Base-by-base conservation (phyloP, 2,888 invertebrate species). In the Ichneumoninae sp. region DNA sequence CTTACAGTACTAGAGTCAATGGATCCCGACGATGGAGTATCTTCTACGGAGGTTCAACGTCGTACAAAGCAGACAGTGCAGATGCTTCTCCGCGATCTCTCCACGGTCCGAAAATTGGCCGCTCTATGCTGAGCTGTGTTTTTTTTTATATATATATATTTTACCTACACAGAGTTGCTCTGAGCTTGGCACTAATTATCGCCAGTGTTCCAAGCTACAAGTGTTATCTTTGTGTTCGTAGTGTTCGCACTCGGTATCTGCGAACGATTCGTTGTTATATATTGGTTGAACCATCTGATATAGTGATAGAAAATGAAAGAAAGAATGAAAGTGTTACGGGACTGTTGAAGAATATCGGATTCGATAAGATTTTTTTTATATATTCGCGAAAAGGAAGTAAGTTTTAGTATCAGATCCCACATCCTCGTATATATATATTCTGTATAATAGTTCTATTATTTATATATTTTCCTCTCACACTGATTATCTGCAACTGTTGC, bases 11-110 rank as follows among this genome's bases (percentile, higher is more conserved):
- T 96, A 87, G 96, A 96, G 92, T 94, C 95, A 1, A 95, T 96
- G 93, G 95, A 96, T 88, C 94, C 95, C n/a, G 95, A 96, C 85
- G 94, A 95, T 84, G 95, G 95, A 87, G 94, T 95, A 84, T 95
- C 95, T 90, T 95, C 94, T 0, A 93, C 95, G 0, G 95, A 96
- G 57, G 95, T 95, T 87, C 95, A 95, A 89, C 96, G 96, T 26
- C 95, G 95, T 88, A 96, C 96, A 6, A 96, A 96, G 89, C 96
- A 97, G 91, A 96, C 97, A 0, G 93, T 97, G 71, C 96, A 96
- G 90, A 96, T 97, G 95, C 94, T 97, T 80, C 94, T 97, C 88
- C 95, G 96, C 78, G 97, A 97, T 92, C 94, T 97, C 44, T 95
- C 95, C 72, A 96, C 95, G 0, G 95, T 97, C 93, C 95, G 96